Percentiles rank a stretch among this genome's conserved stretches.
Evolutionary conservation across 2,113 vertebrate genomes (phyloP).

Genomic region (Todiramphus chloris): DNA sequence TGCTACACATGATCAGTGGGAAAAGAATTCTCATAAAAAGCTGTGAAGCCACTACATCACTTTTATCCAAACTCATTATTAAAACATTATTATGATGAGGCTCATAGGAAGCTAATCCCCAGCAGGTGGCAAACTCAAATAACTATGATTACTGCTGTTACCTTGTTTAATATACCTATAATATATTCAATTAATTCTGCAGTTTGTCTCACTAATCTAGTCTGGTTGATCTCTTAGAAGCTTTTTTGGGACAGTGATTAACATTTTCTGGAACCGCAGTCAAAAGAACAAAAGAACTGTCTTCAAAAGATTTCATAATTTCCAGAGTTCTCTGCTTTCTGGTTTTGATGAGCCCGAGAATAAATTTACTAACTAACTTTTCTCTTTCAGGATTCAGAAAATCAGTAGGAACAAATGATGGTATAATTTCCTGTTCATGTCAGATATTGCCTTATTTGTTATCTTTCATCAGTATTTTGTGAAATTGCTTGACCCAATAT

Average conservation of each 20-base stretch:
- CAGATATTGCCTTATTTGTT: background rate
- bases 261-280: background rate
- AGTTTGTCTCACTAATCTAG: background rate
- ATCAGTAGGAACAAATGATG: background rate
- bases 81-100: background rate
- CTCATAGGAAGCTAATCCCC: constrained; percentile 9
- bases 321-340: background rate
- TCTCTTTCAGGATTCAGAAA: background rate
- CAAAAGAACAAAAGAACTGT: background rate
- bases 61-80: background rate
- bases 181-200: background rate
- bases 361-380: background rate
- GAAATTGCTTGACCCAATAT: background rate
- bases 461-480: background rate
- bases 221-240: background rate
- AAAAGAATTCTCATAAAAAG: background rate
- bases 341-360: background rate
- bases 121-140: background rate
- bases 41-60: background rate
- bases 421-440: background rate
- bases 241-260: background rate
- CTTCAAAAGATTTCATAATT: background rate
- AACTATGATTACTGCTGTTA: background rate
- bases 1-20: accelerated
- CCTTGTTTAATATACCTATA: background rate